Conservation (phyloP, 2,797 vertebrate genomes). For the Helarctos malayanus region DNA sequence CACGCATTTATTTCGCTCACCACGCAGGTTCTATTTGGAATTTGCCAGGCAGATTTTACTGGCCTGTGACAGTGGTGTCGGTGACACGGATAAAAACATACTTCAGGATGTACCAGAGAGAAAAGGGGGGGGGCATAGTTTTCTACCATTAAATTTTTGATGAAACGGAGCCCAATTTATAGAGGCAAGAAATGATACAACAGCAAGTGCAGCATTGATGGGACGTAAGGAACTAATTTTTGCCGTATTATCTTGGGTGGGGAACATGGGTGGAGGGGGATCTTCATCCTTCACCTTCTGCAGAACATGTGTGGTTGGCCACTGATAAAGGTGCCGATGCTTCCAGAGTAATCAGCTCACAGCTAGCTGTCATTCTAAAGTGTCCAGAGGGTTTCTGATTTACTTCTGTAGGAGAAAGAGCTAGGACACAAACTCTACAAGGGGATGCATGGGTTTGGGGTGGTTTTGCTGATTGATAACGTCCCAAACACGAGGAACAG, state of each 20-base stretch:
- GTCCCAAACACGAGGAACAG: neutral
- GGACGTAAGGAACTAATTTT: constrained; percentile 63
- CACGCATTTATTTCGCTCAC: neutral
- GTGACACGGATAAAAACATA: neutral
- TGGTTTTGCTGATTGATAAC: neutral
- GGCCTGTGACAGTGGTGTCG: neutral
- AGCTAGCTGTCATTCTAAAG: neutral
- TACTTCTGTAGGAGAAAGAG: neutral
- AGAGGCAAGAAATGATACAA: neutral
- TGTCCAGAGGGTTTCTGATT: neutral
- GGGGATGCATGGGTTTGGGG: neutral
- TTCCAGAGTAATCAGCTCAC: neutral
- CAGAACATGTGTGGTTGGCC: neutral
- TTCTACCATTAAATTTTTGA: constrained; percentile 8
- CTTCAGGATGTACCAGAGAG: neutral
- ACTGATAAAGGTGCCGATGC: neutral
- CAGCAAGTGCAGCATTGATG: neutral
- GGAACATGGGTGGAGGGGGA: neutral
- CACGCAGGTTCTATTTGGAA: neutral
- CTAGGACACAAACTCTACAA: neutral
- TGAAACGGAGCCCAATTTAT: neutral
- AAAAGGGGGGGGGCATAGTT: neutral
- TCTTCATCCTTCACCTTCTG: neutral
- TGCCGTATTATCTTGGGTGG: constrained; percentile 39
- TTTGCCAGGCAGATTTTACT: neutral